Conservation (phyloP, 1,140 invertebrate genomes). For the Rhizoglyphus robini region DNA sequence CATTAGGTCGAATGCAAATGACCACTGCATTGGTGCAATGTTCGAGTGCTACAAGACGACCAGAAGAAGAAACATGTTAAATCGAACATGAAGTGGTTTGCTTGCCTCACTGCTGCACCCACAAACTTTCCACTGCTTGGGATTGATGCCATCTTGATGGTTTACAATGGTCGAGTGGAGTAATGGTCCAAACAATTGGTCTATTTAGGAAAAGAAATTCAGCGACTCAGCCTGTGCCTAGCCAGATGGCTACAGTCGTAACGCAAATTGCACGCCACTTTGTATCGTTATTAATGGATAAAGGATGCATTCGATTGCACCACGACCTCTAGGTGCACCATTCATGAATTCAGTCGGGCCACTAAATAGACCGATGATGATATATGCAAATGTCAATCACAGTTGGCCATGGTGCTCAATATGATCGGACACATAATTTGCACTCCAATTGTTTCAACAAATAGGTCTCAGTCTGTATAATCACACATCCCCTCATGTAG, state of each 20-base stretch:
- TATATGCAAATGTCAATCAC: background rate
- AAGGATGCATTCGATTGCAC: background rate
- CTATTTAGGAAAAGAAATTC: too few relatives aligned
- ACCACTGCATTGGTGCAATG: background rate
- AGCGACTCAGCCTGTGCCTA: too few relatives aligned
- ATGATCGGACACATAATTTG: background rate
- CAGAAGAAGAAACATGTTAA: background rate
- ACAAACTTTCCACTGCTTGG: too few relatives aligned
- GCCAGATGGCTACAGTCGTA: too few relatives aligned
- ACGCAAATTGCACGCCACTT: too few relatives aligned
- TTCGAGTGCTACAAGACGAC: background rate
- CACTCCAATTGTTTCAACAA: background rate
- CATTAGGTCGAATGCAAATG: slow-evolving; percentile 12
- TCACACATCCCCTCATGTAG: too few relatives aligned
- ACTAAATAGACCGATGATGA: slow-evolving; percentile 2
- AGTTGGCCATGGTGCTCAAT: background rate
- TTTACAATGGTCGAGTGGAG: background rate
- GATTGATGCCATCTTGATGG: background rate
- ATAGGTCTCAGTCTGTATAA: background rate
- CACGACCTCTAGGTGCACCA: background rate
- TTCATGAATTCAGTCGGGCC: background rate
- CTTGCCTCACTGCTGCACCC: background rate
- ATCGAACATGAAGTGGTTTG: background rate
- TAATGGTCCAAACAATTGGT: background rate
- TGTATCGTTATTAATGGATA: slow-evolving; percentile 7